These are phyloP conservation scores for Coremacera marginata DNA, from an alignment of 2,888 invertebrate genomes.

Conservation along the genomic window DNA sequence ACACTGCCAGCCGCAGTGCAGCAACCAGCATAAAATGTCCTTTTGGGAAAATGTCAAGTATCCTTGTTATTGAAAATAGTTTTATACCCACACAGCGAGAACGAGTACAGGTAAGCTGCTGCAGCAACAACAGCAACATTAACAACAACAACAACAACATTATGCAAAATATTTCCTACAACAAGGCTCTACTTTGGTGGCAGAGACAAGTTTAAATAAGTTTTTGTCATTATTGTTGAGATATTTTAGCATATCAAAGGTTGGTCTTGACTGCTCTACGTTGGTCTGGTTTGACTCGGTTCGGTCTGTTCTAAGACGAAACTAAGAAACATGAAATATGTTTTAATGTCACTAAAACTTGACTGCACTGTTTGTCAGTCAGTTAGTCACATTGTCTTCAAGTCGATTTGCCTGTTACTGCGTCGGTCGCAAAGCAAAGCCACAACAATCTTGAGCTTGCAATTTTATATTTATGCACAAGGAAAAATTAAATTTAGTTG, in stretches of 20 bases:
- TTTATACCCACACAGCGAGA: conserved; percentile 21
- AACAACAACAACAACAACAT: conserved; percentile 43
- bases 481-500: conserved; percentile 32
- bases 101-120: conserved; percentile 46
- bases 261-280: not conserved
- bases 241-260: conserved; percentile 32
- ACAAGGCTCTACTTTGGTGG: not conserved
- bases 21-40: conserved; percentile 38
- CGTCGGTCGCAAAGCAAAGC: not conserved
- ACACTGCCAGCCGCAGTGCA: conserved; percentile 27
- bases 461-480: conserved; percentile 28
- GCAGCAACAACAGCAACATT: conserved; percentile 18
- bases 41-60: conserved; percentile 44
- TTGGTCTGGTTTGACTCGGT: not conserved
- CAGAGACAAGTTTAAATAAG: conserved; percentile 33
- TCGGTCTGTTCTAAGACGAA: not conserved
- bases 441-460: conserved; percentile 15
- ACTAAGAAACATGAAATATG: conserved; percentile 26
- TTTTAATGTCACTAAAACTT: conserved; percentile 4
- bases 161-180: not conserved
- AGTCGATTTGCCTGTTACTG: not conserved
- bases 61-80: conserved; percentile 39
- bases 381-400: not conserved
- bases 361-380: not conserved
- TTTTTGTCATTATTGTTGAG: conserved; percentile 27